Percentiles rank a stretch among this genome's conserved stretches.
These are phyloP conservation scores for Tupaia tana DNA, from an alignment of 2,113 vertebrate genomes.

Conservation along the genomic window DNA sequence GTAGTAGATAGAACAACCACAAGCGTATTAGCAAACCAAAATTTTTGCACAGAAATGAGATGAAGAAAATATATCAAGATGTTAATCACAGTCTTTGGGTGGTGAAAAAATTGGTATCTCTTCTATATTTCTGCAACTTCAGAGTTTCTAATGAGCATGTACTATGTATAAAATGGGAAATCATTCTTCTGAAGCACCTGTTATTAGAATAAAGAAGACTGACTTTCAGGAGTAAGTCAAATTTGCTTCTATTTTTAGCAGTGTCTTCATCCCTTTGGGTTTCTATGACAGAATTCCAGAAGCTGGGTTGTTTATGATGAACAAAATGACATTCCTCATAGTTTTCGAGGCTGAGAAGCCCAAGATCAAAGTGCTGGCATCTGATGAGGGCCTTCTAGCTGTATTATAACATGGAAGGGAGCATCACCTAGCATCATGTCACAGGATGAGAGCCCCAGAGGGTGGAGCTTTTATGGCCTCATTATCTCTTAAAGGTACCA, in stretches of 20 bases:
- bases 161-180: background rate
- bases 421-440: background rate
- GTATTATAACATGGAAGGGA: too few relatives aligned
- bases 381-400: background rate
- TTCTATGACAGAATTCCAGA: too few relatives aligned
- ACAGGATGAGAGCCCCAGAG: too few relatives aligned
- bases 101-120: conserved; percentile 40
- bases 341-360: background rate
- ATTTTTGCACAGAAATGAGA: conserved; percentile 72
- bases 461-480: background rate
- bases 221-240: background rate
- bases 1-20: conserved; percentile 55
- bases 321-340: background rate
- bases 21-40: conserved; percentile 68
- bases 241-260: conserved; percentile 11
- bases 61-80: conserved; percentile 22
- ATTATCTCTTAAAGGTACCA: background rate
- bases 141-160: conserved; percentile 30
- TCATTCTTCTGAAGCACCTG: background rate
- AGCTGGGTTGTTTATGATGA: background rate
- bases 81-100: conserved; percentile 38
- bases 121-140: conserved; percentile 7
- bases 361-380: background rate
- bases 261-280: background rate
- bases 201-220: background rate